Evolutionary conservation across 2,888 invertebrate genomes (phyloP).

Genomic region (Drosophila kambysellisi): DNA sequence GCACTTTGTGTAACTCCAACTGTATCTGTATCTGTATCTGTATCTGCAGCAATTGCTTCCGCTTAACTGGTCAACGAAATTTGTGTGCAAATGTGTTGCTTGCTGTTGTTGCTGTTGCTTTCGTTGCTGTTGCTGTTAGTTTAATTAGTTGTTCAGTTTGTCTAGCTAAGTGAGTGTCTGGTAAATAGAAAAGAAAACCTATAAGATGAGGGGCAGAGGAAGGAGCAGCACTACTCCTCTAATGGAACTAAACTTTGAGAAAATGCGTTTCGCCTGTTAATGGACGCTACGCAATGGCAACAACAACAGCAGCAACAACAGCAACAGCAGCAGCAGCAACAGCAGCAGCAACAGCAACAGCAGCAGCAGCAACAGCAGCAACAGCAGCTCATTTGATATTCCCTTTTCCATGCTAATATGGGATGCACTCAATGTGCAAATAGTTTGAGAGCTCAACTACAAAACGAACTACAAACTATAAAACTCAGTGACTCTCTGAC

Average conservation of each 20-base stretch:
- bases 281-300: slow-evolving; percentile 64
- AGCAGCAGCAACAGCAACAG: slow-evolving; percentile 9
- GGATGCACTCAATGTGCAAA: slow-evolving; percentile 81
- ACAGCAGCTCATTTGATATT: slow-evolving; percentile 74
- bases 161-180: slow-evolving; percentile 71
- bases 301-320: not conserved
- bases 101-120: not conserved
- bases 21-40: slow-evolving; percentile 14
- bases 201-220: not conserved
- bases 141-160: slow-evolving; percentile 76
- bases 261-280: slow-evolving; percentile 75
- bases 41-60: slow-evolving; percentile 60
- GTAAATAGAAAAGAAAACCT: slow-evolving; percentile 30
- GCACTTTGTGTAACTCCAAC: slow-evolving; percentile 1
- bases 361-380: not conserved
- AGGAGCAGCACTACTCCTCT: slow-evolving; percentile 44
- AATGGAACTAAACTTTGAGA: slow-evolving; percentile 78
- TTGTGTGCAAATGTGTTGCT: slow-evolving; percentile 59
- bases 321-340: not conserved
- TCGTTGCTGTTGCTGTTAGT: slow-evolving; percentile 60
- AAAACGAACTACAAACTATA: slow-evolving; percentile 14
- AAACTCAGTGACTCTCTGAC: not conserved
- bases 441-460: slow-evolving; percentile 73
- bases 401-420: slow-evolving; percentile 79
- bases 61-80: slow-evolving; percentile 67